Percentiles rank a stretch among this genome's conserved stretches.
These are phyloP conservation scores for Spodoptera picta DNA, from an alignment of 2,888 invertebrate genomes.

Conservation along the genomic window DNA sequence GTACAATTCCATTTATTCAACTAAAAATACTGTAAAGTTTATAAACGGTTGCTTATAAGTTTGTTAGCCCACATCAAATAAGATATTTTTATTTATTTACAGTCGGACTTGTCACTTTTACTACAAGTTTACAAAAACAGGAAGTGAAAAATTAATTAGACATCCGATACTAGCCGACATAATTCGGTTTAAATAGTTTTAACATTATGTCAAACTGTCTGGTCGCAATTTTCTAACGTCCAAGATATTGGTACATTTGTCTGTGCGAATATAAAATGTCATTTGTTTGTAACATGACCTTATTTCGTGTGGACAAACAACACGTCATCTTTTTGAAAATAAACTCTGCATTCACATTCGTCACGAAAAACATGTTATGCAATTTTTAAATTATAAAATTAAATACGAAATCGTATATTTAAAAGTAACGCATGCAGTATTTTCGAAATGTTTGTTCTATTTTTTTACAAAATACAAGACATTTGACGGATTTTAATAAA, in stretches of 20 bases:
- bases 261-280: conserved; percentile 15
- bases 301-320: conserved; percentile 17
- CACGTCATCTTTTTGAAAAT: conserved; percentile 22
- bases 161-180: conserved; percentile 33
- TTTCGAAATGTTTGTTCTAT: too few relatives aligned
- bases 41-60: too few relatives aligned
- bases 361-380: not conserved
- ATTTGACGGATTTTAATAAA: too few relatives aligned
- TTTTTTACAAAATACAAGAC: too few relatives aligned
- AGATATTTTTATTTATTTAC: too few relatives aligned
- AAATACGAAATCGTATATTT: too few relatives aligned
- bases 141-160: conserved; percentile 38
- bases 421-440: too few relatives aligned
- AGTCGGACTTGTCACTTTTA: too few relatives aligned
- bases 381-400: too few relatives aligned
- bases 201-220: conserved; percentile 36
- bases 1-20: not conserved
- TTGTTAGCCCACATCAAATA: too few relatives aligned
- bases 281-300: conserved; percentile 43
- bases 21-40: not conserved
- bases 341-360: conserved; percentile 7
- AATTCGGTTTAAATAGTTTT: conserved; percentile 39
- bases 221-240: conserved; percentile 39
- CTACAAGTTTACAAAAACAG: conserved; percentile 5
- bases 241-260: conserved; percentile 31